Conservation (phyloP, 2,113 vertebrate genomes). For the Plecotus auritus region DNA sequence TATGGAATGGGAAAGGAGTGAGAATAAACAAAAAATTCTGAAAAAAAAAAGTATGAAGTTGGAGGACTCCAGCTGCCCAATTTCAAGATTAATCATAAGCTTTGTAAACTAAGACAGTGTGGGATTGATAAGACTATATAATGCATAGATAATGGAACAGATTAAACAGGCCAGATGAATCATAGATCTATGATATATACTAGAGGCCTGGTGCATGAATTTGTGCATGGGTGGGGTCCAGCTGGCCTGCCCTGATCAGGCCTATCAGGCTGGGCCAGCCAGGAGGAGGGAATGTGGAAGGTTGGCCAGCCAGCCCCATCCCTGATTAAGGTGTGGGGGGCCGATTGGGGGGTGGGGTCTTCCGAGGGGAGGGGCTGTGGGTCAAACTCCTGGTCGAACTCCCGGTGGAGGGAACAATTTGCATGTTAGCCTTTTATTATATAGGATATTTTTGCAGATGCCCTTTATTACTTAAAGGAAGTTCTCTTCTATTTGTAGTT, state of each 20-base stretch:
- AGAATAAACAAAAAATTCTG: background rate
- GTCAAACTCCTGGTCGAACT: no score
- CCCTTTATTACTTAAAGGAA: background rate
- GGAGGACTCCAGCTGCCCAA: background rate
- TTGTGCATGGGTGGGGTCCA: no score
- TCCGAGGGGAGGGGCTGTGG: no score
- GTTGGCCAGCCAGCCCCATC: no score
- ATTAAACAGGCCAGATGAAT: background rate
- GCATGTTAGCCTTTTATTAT: no score
- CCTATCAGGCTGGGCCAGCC: no score
- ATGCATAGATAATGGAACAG: background rate
- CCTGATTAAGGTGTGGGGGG: no score
- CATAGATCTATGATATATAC: background rate
- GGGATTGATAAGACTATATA: background rate
- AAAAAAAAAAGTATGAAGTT: background rate
- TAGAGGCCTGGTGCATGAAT: no score
- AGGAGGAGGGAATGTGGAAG: no score
- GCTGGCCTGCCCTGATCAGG: no score
- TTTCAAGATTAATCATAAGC: background rate
- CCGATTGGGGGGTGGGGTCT: rapidly evolving
- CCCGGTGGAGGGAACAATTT: no score
- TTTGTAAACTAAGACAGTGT: background rate
- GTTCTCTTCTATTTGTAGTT: background rate
- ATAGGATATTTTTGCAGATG: background rate
- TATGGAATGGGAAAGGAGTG: background rate